These are phyloP conservation scores for Astreopora myriophthalma DNA, from an alignment of 64 coral and sea anemone genomes.

Conservation along the genomic window DNA sequence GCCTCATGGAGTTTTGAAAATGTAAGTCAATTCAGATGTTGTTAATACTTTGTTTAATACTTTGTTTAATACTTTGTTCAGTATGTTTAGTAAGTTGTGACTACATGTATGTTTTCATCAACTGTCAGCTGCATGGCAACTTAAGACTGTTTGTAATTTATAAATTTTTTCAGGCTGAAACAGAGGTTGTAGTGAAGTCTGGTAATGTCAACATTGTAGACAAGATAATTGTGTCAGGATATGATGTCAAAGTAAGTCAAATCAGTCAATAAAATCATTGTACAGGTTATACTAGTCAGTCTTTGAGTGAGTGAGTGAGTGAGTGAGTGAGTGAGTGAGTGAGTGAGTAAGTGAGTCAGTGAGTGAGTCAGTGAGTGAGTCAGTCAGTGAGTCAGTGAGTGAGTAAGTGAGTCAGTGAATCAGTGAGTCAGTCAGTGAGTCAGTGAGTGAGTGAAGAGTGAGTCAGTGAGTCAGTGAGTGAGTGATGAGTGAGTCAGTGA, in stretches of 20 bases:
- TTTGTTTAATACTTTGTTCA: too few relatives aligned
- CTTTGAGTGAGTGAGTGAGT: neutral
- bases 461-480: too few relatives aligned
- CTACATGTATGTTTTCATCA: too few relatives aligned
- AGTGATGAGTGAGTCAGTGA: neutral
- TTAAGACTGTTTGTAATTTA: too few relatives aligned
- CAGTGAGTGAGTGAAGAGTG: neutral
- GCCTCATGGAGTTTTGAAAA: constrained; percentile 92
- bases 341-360: neutral
- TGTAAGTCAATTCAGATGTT: constrained; percentile 6
- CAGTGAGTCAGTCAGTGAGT: too few relatives aligned
- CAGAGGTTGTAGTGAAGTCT: constrained; percentile 54
- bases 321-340: neutral
- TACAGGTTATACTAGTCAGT: neutral
- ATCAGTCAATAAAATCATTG: neutral
- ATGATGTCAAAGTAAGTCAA: constrained; percentile 94
- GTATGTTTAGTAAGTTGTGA: too few relatives aligned
- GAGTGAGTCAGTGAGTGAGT: neutral
- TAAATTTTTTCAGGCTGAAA: constrained; percentile 68
- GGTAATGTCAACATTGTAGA: constrained; percentile 79
- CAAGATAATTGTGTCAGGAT: constrained; percentile 87
- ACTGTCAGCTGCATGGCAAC: too few relatives aligned
- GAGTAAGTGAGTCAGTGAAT: too few relatives aligned
- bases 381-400: neutral
- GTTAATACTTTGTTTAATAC: too few relatives aligned